Conservation (phyloP, 2,797 vertebrate species). For the Ctenochaetus hawaiiensis region DNA sequence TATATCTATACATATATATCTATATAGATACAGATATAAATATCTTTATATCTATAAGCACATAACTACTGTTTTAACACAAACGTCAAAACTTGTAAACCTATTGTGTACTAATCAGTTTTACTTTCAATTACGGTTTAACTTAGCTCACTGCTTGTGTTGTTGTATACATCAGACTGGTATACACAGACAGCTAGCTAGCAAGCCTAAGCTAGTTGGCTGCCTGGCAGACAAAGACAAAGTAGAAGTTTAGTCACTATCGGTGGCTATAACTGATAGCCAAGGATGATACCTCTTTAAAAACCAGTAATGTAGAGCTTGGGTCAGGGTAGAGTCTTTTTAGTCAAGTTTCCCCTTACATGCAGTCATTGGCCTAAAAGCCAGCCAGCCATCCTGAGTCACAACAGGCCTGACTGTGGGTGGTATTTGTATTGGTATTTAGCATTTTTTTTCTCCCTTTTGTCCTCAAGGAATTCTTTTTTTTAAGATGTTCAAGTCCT, state of each 20-base stretch:
- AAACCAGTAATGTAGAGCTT: neutral
- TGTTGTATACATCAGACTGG: neutral
- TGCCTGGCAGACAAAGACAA: slow-evolving; percentile 3
- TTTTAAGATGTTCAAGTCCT: slow-evolving; percentile 6
- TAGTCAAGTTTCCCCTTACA: neutral
- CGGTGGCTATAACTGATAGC: neutral
- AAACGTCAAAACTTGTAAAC: neutral
- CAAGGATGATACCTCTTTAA: neutral
- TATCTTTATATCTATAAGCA: too few species aligned
- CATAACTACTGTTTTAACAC: neutral
- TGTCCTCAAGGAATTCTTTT: neutral
- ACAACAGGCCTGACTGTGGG: neutral
- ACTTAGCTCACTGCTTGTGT: too few species aligned
- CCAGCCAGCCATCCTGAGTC: neutral
- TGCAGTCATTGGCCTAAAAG: neutral
- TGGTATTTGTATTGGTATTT: neutral
- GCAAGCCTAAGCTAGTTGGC: neutral
- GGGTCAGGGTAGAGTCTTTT: neutral
- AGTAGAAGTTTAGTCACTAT: slow-evolving; percentile 1
- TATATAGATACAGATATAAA: too few species aligned
- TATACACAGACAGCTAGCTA: neutral
- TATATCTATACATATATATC: too few species aligned
- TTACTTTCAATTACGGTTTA: too few species aligned
- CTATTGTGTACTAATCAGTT: neutral
- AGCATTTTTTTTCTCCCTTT: neutral